Percentiles rank a stretch among this genome's conserved stretches.
phyloP scores from a whole-genome alignment of 2,113 vertebrate genomes.

The Caretta caretta region DNA sequence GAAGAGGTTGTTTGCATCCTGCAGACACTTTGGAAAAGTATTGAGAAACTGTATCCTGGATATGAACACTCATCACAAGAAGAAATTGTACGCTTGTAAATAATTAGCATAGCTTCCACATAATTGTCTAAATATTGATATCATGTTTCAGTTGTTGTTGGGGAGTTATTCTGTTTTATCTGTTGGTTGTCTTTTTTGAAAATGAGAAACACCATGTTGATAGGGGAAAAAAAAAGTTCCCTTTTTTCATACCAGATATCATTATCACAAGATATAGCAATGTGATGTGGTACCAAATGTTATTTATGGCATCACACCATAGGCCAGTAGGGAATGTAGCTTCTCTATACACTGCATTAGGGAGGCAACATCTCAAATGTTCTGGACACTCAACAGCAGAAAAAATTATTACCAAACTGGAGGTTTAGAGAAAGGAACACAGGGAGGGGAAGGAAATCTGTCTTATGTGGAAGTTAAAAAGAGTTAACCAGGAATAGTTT shows the following conservation, averaged over 20 bases:
- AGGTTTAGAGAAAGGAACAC: background rate
- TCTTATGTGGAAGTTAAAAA: background rate
- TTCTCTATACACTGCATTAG: background rate
- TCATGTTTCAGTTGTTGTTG: no score
- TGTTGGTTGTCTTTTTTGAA: no score
- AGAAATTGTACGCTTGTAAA: no score
- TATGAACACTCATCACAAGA: no score
- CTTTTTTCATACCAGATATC: background rate
- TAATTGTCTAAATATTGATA: no score
- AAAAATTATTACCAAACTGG: background rate
- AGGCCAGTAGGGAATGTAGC: background rate
- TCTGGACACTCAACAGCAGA: background rate
- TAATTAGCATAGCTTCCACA: no score
- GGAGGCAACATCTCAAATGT: background rate
- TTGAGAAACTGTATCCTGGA: no score
- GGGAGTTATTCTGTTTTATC: no score
- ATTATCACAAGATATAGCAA: accelerated
- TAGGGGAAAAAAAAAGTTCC: background rate
- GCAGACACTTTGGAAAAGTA: no score
- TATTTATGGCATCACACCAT: background rate
- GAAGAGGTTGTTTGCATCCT: no score
- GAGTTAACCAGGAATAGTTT: background rate
- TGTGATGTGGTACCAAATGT: background rate
- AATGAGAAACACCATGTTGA: background rate
- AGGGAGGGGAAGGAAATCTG: background rate